Evolutionary conservation across 2,797 vertebrate genomes (phyloP).

Genomic region (Scarus forsteni): DNA sequence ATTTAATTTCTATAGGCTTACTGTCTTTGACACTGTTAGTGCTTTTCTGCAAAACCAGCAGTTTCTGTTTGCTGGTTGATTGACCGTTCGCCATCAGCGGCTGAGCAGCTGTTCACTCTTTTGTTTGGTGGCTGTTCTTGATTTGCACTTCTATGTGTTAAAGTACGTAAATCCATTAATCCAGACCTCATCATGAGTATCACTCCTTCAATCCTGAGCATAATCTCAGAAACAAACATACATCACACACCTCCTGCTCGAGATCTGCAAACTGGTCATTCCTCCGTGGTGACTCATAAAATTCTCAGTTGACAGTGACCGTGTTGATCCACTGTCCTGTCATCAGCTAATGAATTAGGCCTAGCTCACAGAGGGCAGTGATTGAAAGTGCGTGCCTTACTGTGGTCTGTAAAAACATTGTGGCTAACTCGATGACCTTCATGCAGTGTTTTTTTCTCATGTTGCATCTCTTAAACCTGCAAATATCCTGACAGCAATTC

Average conservation of each 20-base stretch:
- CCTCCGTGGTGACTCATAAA: slow-evolving; percentile 68
- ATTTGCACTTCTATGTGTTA: slow-evolving; percentile 36
- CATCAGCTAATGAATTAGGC: slow-evolving; percentile 76
- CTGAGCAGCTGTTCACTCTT: no score
- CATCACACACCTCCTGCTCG: slow-evolving; percentile 41
- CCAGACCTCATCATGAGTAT: slow-evolving; percentile 51
- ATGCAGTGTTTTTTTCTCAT: slow-evolving; percentile 53
- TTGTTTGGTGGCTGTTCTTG: neutral
- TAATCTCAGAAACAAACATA: slow-evolving; percentile 40
- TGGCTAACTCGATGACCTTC: slow-evolving; percentile 53
- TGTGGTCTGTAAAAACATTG: slow-evolving; percentile 65
- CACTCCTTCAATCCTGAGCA: slow-evolving; percentile 50
- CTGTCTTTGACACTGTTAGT: no score
- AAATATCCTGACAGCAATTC: slow-evolving; percentile 64
- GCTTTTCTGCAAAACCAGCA: no score
- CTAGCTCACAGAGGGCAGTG: slow-evolving; percentile 57
- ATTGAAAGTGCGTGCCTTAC: slow-evolving; percentile 55
- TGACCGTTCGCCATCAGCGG: no score
- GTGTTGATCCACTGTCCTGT: slow-evolving; percentile 73
- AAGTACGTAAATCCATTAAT: slow-evolving; percentile 49
- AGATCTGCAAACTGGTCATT: slow-evolving; percentile 64
- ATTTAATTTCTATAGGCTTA: no score
- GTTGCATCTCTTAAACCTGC: slow-evolving; percentile 61
- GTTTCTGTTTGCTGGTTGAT: no score
- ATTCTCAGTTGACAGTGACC: slow-evolving; percentile 76